Conservation (phyloP, 2,113 vertebrate genomes). For the Oenanthe melanoleuca region DNA sequence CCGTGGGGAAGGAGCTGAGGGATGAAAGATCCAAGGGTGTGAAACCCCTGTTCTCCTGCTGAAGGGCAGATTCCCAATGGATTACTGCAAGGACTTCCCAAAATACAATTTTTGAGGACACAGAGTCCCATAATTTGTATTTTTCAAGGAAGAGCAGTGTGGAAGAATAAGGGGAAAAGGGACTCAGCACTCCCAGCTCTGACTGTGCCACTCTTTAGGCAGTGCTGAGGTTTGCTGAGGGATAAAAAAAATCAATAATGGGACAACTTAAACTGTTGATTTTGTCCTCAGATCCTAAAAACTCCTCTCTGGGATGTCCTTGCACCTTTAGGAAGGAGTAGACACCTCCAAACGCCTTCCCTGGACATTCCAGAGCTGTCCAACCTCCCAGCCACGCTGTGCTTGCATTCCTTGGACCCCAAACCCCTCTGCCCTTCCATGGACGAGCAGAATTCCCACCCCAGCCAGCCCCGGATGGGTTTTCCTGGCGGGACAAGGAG, state of each 20-base stretch:
- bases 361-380: background rate
- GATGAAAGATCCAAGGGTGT: rapidly evolving
- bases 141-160: rapidly evolving
- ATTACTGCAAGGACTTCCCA: background rate
- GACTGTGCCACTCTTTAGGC: background rate
- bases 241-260: background rate
- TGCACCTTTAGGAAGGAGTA: background rate
- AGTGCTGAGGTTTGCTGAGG: background rate
- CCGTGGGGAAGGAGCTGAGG: background rate
- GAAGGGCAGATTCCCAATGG: background rate
- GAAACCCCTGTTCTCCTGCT: background rate
- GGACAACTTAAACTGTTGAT: background rate
- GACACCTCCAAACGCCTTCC: background rate
- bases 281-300: background rate
- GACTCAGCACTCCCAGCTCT: background rate
- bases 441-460: background rate
- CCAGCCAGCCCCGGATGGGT: background rate
- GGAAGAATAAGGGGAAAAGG: background rate
- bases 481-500: background rate
- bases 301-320: background rate
- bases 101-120: background rate
- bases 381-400: background rate
- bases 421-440: background rate
- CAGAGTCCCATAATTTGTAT: rapidly evolving
- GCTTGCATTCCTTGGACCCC: background rate